Evolutionary conservation across 2,797 vertebrate species (phyloP), one percentile per base, ranked within the genome.

Genomic region (Chaunax sp.): DNA sequence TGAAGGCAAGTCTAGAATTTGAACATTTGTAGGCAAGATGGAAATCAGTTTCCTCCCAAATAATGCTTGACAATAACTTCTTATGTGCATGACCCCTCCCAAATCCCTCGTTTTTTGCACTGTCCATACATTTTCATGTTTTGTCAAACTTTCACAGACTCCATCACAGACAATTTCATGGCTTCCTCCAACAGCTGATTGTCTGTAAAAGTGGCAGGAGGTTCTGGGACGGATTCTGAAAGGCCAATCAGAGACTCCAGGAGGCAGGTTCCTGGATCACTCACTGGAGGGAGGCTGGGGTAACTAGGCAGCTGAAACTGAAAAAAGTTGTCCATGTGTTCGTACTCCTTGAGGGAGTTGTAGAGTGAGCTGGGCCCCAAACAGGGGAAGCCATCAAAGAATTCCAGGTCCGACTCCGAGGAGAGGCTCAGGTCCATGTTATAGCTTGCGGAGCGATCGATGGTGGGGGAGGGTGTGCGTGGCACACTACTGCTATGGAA

Each of bases 121-220:
- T 22, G 87, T 88, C 77, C 81, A 62, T 18, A 58, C 43, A 35
- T 37, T 62, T 68, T 77, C 44, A 56, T n/a, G 28, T 70, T 18
- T 74, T 33, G 75, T 95, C 93, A 97, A 84, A 96, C 96, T 75
- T 95, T 96, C 80, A 96, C 94, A 2, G 95, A 95, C 87, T 97
- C 97, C 94, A 96, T 94, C 81, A 98, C 93, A 0, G 97, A 95
- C 5, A 95, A 92, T 41, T 95, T 95, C 90, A 97, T 95, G 85
- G 96, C 92, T 72, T 98, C 97, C 90, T 99, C 98, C 81, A 98
- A 92, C 90, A 96, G 92, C 49, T 96, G 97, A 96, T 96, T 95
- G 92, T 98, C 96, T 33, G 95, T 93, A 88, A 97, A 97, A 71
- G 96, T 95, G 60, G 93, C 90, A 0, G 95, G 94, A 62, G 93